These are phyloP conservation scores for Leptinotarsa haldemani DNA, from an alignment of 2,888 invertebrate genomes.

Conservation along the genomic window DNA sequence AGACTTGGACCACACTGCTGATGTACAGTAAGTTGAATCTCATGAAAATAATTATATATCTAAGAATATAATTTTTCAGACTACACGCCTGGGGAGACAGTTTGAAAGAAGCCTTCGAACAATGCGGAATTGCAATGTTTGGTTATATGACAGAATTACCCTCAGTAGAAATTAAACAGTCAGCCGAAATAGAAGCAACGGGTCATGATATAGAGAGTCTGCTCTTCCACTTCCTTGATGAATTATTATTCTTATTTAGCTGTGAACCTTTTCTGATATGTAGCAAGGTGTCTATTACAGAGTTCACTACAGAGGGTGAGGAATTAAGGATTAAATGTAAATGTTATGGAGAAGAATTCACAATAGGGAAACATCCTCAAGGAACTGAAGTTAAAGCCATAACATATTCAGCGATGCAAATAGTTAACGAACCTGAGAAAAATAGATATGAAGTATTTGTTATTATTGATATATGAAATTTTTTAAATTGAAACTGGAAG, in stretches of 20 bases:
- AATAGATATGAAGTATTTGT: conserved; percentile 91
- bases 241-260: conserved; percentile 91
- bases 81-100: conserved; percentile 93
- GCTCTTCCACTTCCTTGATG: conserved; percentile 93
- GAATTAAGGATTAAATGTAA: conserved; percentile 84
- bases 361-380: conserved; percentile 93
- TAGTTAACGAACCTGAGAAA: conserved; percentile 78
- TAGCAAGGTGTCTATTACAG: conserved; percentile 86
- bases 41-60: conserved; percentile 10
- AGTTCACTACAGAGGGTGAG: conserved; percentile 79
- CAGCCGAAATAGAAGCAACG: conserved; percentile 85
- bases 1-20: conserved; percentile 98
- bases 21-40: conserved; percentile 89
- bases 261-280: conserved; percentile 91
- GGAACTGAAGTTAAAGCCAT: conserved; percentile 99
- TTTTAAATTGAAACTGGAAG: neutral
- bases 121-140: conserved; percentile 96
- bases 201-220: conserved; percentile 91
- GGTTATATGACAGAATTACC: conserved; percentile 96
- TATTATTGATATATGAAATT: conserved; percentile 88
- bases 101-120: conserved; percentile 91
- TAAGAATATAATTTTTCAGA: conserved; percentile 65
- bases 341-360: conserved; percentile 94
- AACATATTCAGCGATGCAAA: conserved; percentile 99
- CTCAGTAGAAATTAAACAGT: conserved; percentile 82